Base-by-base conservation (phyloP, 2,888 invertebrate genomes). In the Chloroclysta siterata region DNA sequence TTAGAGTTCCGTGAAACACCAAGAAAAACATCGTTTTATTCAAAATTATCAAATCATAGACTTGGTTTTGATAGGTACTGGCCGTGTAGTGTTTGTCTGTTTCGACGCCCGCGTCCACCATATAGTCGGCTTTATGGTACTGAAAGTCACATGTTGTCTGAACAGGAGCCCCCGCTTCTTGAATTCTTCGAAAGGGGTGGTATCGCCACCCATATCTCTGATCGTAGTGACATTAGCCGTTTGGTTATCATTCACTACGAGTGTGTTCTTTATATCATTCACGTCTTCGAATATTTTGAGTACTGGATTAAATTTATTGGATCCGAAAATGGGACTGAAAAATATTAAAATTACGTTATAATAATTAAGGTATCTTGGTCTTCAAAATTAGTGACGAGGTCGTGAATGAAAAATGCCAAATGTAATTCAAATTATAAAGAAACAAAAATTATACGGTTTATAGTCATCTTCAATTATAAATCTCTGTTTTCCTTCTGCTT, bases 261-360 rank as follows among this genome's bases (percentile, higher is more conserved):
- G 0, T 8, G n/a, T 33, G 6, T 46, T 1, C 5, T 50, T 14
- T 6, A 39, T 11, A 7, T 36, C 15, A 33, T 17, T 53, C 13
- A 47, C n/a, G 13, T 54, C 41, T 3, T 79, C 76, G 58, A 85
- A 85, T 5, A 59, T 59, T 50, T 78, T 72, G 77, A 44, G 66
- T 70, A 65, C 13, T 15, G 60, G 59, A 22, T 68, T 63, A 42
- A 36, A 68, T 33, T 65, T 68, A 60, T 78, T 76, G 0, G 85
- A 83, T 4, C 85, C 85, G 56, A 85, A 81, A 59, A 85, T 80
- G 17, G 84, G 69, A 5, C 85, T 85, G 77, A 55, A 83, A 82
- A 6, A 50, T 14, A 39, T 39, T 39, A 39, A 11, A 39, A 11
- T 7, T 36, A 36, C 2, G 36, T 36, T 10, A 7, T 36, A n/a